phyloP scores from a whole-genome alignment of 2,888 invertebrate genomes.

The Callyntrura sp. region DNA sequence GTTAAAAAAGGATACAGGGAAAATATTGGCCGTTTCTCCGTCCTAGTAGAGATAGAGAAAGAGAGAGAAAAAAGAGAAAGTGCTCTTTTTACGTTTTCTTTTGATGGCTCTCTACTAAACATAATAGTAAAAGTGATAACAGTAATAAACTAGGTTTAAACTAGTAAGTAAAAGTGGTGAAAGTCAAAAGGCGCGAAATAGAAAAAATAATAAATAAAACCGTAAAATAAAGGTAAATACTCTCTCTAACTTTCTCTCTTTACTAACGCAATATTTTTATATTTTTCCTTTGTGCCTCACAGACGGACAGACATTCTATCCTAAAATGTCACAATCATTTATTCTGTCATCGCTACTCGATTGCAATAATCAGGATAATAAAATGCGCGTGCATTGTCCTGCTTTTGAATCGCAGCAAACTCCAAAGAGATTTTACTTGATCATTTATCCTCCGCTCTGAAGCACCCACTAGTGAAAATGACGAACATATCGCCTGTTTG shows the following conservation, averaged over 20 bases:
- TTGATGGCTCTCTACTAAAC: conserved; percentile 33
- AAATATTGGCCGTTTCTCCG: conserved; percentile 18
- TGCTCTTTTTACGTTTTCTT: background rate
- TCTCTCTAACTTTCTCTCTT: no score
- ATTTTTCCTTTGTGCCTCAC: no score
- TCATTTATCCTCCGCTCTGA: background rate
- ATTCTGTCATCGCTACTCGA: no score
- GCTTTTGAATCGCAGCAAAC: background rate
- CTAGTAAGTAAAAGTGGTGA: background rate
- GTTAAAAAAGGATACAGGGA: background rate
- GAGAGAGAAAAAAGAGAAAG: background rate
- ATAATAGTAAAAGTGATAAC: conserved; percentile 18
- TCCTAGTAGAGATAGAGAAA: background rate
- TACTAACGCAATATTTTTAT: no score
- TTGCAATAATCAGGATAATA: no score
- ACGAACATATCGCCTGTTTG: background rate
- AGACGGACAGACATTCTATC: no score
- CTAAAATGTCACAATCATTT: no score
- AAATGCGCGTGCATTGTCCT: no score
- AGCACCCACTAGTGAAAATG: no score
- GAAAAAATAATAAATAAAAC: no score
- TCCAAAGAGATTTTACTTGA: background rate
- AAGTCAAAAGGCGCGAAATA: background rate
- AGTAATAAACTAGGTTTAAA: background rate
- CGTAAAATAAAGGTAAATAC: no score